Evolutionary conservation across 2,113 vertebrate genomes (phyloP).

Genomic region (Serilophus lunatus): DNA sequence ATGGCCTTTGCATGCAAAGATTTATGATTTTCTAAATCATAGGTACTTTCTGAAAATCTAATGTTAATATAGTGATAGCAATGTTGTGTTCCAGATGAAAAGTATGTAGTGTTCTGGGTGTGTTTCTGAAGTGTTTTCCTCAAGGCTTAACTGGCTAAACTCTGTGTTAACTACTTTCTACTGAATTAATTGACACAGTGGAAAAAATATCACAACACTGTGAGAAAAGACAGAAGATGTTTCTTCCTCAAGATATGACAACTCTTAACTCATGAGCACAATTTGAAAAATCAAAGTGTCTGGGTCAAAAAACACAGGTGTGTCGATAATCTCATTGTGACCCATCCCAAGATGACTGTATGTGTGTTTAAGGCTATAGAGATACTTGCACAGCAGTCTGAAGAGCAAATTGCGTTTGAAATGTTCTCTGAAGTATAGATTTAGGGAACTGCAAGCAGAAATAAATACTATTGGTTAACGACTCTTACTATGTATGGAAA

Average conservation of each 20-base stretch:
- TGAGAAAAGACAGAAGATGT: neutral
- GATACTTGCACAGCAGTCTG: neutral
- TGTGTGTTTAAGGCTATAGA: neutral
- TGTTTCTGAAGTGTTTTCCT: neutral
- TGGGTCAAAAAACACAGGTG: neutral
- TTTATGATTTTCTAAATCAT: neutral
- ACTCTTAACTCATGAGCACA: neutral
- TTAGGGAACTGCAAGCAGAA: neutral
- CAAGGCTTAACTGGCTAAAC: neutral
- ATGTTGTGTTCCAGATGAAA: neutral
- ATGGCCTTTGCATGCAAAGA: neutral
- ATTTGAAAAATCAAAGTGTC: neutral
- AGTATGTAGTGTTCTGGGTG: neutral
- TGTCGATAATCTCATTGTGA: neutral
- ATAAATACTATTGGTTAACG: neutral
- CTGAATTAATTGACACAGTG: neutral
- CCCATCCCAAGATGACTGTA: fast-evolving
- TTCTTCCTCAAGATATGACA: neutral
- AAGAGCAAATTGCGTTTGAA: neutral
- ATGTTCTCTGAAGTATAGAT: neutral
- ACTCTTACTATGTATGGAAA: neutral
- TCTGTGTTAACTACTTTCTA: neutral
- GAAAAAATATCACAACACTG: neutral
- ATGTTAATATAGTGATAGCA: neutral
- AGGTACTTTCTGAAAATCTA: neutral